A percentile compares a stretch with the other conserved stretches of the same genome.
phyloP scores from a whole-genome alignment of 2,113 vertebrate genomes.

The Malurus alboscapulatus region DNA sequence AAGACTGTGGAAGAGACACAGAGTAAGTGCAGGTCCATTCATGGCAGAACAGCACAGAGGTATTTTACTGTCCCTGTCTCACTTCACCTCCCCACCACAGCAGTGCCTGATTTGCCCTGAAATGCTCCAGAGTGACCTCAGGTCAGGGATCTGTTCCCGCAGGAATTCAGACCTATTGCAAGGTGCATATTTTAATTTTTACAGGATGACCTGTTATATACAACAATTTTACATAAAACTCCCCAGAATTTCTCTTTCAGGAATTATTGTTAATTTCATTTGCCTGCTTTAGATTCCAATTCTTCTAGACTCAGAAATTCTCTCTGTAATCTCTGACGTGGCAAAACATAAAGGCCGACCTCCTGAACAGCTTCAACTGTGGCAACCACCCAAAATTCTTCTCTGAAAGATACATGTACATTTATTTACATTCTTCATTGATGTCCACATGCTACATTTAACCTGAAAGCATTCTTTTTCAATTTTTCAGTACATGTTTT shows the following conservation, averaged over 20 bases:
- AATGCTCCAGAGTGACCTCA: background rate
- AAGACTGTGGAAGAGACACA: background rate
- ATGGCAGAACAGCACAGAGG: background rate
- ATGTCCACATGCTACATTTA: background rate
- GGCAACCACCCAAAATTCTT: background rate
- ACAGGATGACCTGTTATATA: background rate
- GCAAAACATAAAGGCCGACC: background rate
- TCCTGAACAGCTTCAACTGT: background rate
- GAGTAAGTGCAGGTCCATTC: fast-evolving
- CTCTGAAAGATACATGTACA: background rate
- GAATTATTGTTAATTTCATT: background rate
- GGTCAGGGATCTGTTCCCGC: fast-evolving
- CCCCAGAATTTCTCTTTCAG: background rate
- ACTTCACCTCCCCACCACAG: background rate
- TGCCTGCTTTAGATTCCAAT: background rate
- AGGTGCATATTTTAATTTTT: background rate
- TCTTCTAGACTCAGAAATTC: background rate
- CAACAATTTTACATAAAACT: background rate
- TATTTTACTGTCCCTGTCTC: background rate
- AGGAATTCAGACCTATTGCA: background rate
- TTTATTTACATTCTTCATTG: background rate
- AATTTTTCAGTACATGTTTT: background rate
- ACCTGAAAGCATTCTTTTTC: background rate
- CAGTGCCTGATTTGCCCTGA: background rate
- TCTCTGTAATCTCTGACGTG: background rate